Conservation (phyloP, 1,140 invertebrate species). For the Caerostris extrusa region DNA sequence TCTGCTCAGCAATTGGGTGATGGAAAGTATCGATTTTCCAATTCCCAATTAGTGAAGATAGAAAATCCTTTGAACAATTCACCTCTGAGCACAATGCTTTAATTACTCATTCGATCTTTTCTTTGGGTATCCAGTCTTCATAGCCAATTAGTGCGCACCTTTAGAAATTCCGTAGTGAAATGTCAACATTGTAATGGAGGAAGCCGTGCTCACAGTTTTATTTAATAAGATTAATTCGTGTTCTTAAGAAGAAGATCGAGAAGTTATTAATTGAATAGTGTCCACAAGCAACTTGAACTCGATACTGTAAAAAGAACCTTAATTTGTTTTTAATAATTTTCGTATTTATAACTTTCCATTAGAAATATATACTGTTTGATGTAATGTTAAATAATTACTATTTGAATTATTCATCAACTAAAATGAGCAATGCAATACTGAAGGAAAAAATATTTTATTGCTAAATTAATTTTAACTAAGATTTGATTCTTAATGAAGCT, state of each 20-base stretch:
- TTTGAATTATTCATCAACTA: no score
- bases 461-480: no score
- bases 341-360: no score
- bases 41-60: constrained; percentile 75
- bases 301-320: not conserved
- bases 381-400: no score
- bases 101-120: constrained; percentile 76
- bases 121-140: constrained; percentile 29
- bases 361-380: no score
- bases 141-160: constrained; percentile 66
- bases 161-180: constrained; percentile 32
- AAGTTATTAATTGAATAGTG: not conserved
- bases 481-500: no score
- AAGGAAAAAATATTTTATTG: no score
- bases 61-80: constrained; percentile 70
- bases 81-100: constrained; percentile 73
- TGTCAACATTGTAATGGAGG: constrained; percentile 28
- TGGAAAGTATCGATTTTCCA: constrained; percentile 76
- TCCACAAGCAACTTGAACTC: not conserved
- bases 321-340: no score
- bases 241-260: not conserved
- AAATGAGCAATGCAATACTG: no score
- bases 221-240: constrained; percentile 22
- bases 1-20: constrained; percentile 44
- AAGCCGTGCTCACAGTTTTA: not conserved